Base-by-base conservation (phyloP, 23 tunicate genomes). In the Botrylloides violaceus region DNA sequence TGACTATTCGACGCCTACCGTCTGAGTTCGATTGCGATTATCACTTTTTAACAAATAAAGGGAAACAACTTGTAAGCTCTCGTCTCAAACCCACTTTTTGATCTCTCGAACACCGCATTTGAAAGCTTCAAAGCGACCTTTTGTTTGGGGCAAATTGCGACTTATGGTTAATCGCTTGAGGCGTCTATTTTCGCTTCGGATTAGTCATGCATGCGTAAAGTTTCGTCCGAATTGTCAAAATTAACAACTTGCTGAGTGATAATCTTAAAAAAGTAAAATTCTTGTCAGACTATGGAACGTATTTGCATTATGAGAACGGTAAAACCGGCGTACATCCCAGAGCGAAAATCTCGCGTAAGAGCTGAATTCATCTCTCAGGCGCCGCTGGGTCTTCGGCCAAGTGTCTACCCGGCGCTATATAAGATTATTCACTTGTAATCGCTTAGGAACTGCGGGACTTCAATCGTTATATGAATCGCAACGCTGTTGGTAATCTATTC, bases 1-100 rank as follows among this genome's bases (percentile, higher is more conserved):
- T 68, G 74, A 68, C 74, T 37, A 43, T 68, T 68, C 47, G 74
- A 68, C 74, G 74, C 74, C 74, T 68, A 36, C 74, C 58, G 74
- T 68, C 74, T 68, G 74, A 68, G 49, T 26, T 21, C 58, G 21
- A 68, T 68, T 68, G 74, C 37, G 26, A 68, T 43, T 68, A 68
- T 68, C 57, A 43, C 74, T 68, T 68, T 68, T n/a, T 36, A 12
- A 26, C 58, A 68, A 68, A 37, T 68, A 37, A 20, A 68, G 58
- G 23, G 25, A 36, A 37, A 68, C 74, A 68, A 68, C 56, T 32
- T 3, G 47, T 63, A 27, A 21, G 26, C 32, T 31, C 36, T 3
- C 35, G 70, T 29, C 29, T 28, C 32, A 22, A 33, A 33, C 34
- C 3, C 70, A 25, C 35, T 63, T n/a, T 63, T 63, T 63, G 70